Conservation (phyloP, 2,888 invertebrate genomes). For the Lepetodrilus schrolli region DNA sequence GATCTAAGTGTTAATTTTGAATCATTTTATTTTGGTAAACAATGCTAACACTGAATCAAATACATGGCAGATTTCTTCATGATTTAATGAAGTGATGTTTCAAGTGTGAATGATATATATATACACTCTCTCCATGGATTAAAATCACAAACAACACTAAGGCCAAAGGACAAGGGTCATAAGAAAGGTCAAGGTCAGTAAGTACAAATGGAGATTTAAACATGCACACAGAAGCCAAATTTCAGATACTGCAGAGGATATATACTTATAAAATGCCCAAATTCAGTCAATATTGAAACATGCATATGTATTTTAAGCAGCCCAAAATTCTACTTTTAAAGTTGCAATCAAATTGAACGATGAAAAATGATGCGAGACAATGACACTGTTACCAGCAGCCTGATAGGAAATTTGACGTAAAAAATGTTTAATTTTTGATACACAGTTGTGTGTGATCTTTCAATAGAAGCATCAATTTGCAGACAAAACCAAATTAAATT, state of each 20-base stretch:
- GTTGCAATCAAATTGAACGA: not conserved
- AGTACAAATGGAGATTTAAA: not conserved
- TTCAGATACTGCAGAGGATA: too few relatives aligned
- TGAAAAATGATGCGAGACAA: not conserved
- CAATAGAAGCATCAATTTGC: not conserved
- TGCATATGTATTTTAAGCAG: too few relatives aligned
- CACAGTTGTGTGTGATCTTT: too few relatives aligned
- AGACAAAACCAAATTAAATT: not conserved
- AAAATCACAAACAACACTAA: not conserved
- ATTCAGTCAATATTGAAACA: not conserved
- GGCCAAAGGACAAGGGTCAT: slow-evolving; percentile 5
- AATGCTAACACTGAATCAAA: too few relatives aligned
- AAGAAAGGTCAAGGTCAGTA: slow-evolving; percentile 2
- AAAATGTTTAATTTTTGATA: too few relatives aligned
- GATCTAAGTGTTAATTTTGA: too few relatives aligned
- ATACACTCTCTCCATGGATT: not conserved
- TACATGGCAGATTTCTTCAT: not conserved
- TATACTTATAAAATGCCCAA: too few relatives aligned
- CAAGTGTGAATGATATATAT: not conserved
- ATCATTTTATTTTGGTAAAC: too few relatives aligned
- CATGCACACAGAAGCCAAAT: too few relatives aligned
- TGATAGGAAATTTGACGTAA: not conserved
- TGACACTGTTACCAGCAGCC: not conserved
- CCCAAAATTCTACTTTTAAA: too few relatives aligned
- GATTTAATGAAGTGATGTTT: not conserved